Conservation (phyloP, 2,888 invertebrate genomes). For the Eupithecia insigniata region DNA sequence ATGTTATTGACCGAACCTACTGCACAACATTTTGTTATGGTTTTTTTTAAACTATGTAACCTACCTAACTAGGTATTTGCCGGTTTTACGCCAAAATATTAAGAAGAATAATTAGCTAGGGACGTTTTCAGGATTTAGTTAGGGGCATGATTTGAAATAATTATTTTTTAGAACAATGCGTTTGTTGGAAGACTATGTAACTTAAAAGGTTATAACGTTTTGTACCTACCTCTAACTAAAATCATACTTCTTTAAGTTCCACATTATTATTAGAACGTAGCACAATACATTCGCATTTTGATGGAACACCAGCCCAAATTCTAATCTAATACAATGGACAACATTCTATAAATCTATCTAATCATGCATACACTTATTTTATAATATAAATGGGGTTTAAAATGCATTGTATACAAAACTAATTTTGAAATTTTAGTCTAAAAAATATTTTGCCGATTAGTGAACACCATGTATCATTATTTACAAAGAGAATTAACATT, state of each 20-base stretch:
- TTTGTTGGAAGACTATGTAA: constrained; percentile 8
- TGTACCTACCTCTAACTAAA: neutral
- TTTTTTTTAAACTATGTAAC: neutral
- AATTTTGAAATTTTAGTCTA: constrained; percentile 55
- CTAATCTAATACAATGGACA: constrained; percentile 43
- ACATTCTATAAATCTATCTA: constrained; percentile 42
- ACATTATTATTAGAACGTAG: neutral
- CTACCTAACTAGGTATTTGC: neutral
- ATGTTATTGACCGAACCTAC: neutral
- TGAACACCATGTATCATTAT: constrained; percentile 67
- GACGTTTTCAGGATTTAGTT: neutral
- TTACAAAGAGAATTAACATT: constrained; percentile 49
- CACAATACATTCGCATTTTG: neutral
- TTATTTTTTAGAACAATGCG: neutral
- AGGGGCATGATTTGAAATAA: neutral
- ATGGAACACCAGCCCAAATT: constrained; percentile 25
- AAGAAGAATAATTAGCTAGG: neutral
- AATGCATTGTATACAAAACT: constrained; percentile 68
- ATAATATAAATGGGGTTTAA: constrained; percentile 59
- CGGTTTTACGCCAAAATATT: neutral
- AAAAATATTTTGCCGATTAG: constrained; percentile 54
- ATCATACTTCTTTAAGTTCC: neutral
- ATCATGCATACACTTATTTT: constrained; percentile 42
- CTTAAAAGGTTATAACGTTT: neutral
- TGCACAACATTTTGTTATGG: neutral